Evolutionary conservation across 1,140 invertebrate species (phyloP).

Genomic region (Cephus cinctus): DNA sequence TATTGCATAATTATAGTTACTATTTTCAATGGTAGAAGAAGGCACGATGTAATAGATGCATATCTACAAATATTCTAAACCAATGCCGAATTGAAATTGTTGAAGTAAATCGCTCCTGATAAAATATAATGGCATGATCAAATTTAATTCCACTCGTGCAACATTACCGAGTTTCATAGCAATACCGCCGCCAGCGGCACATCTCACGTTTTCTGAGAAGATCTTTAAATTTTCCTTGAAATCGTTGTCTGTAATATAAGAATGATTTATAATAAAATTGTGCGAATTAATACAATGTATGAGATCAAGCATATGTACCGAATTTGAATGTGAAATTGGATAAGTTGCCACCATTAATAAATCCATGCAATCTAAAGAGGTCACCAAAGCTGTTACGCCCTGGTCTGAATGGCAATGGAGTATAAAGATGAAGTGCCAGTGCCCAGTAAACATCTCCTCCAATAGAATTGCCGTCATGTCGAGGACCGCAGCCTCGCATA

Average conservation of each 20-base stretch:
- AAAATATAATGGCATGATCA: constrained; percentile 40
- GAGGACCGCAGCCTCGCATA: constrained; percentile 78
- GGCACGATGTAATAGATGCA: too few species aligned
- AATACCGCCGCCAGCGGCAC: constrained; percentile 73
- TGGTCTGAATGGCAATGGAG: constrained; percentile 81
- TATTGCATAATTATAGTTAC: too few species aligned
- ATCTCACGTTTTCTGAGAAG: constrained; percentile 56
- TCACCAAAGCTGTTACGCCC: constrained; percentile 74
- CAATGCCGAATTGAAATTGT: constrained; percentile 52
- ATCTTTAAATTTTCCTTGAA: constrained; percentile 46
- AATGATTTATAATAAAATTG: constrained; percentile 17
- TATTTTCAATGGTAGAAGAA: too few species aligned
- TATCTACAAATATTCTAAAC: constrained; percentile 46
- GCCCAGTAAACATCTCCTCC: constrained; percentile 80
- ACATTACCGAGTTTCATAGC: constrained; percentile 73
- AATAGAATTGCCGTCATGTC: constrained; percentile 67
- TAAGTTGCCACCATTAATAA: constrained; percentile 81
- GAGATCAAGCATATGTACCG: constrained; percentile 38
- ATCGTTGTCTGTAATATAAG: constrained; percentile 40
- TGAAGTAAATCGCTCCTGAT: constrained; percentile 40
- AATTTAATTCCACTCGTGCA: constrained; percentile 81
- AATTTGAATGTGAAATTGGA: constrained; percentile 54
- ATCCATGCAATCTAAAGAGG: constrained; percentile 79
- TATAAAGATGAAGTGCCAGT: constrained; percentile 75
- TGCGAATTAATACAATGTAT: constrained; percentile 7